Conservation (phyloP, 2,888 invertebrate genomes). For the Conomelus anceps region DNA sequence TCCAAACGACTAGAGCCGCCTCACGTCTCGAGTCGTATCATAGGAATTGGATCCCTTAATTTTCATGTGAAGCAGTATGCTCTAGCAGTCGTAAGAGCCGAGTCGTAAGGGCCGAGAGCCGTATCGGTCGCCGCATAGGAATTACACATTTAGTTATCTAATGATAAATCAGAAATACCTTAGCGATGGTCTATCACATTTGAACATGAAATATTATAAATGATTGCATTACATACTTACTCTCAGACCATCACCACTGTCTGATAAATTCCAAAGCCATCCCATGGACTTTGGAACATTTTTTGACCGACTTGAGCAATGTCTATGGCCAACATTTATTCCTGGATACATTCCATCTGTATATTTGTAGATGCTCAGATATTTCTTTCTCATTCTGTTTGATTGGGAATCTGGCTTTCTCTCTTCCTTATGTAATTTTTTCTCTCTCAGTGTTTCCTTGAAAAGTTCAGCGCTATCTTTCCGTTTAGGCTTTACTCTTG, state of each 20-base stretch:
- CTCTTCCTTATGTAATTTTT: neutral
- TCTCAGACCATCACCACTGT: neutral
- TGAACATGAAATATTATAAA: no score
- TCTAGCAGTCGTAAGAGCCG: no score
- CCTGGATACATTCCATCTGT: slow-evolving; percentile 14
- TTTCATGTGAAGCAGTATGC: no score
- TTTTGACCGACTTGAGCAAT: neutral
- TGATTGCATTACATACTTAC: no score
- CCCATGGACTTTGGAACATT: slow-evolving; percentile 10
- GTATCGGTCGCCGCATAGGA: no score
- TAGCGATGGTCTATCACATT: no score
- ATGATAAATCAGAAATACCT: no score
- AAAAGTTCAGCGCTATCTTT: neutral
- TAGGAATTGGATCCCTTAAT: no score
- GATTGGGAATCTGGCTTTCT: neutral
- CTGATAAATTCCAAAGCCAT: slow-evolving; percentile 9
- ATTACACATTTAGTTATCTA: no score
- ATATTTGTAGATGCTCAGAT: neutral
- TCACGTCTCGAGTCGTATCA: no score
- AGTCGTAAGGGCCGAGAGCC: no score
- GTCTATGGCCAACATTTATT: neutral
- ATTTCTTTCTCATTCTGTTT: neutral
- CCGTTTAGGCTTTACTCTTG: neutral
- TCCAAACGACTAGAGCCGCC: no score
- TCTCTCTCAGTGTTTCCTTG: neutral